phyloP scores from a whole-genome alignment of 2,113 vertebrate species.

The Marmota monax region DNA sequence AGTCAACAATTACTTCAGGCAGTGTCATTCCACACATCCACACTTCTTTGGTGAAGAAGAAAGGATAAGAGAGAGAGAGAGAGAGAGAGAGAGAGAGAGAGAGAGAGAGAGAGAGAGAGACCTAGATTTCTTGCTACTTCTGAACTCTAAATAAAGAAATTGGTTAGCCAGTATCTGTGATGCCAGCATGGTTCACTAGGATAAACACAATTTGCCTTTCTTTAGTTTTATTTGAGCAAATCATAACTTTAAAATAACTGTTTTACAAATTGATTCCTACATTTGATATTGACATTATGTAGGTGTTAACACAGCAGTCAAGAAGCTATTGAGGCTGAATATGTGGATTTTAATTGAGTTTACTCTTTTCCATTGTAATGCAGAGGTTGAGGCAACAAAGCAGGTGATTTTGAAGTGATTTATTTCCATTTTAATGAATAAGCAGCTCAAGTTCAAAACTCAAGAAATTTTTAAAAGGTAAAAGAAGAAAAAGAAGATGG shows the following conservation, averaged over 20 bases:
- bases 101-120: too few relatives aligned
- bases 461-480: neutral
- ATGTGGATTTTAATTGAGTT: constrained; percentile 79
- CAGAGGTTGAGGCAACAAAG: constrained; percentile 70
- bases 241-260: constrained; percentile 74
- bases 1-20: constrained; percentile 92
- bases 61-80: too few relatives aligned
- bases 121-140: constrained; percentile 74
- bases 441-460: constrained; percentile 76
- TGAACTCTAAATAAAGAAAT: constrained; percentile 81
- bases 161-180: constrained; percentile 79
- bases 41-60: constrained; percentile 94
- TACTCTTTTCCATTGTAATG: constrained; percentile 72
- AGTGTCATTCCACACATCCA: constrained; percentile 93
- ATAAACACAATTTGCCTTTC: constrained; percentile 84
- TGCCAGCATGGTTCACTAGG: constrained; percentile 82
- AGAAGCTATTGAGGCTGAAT: constrained; percentile 84
- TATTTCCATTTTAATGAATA: constrained; percentile 79
- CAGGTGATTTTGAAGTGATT: constrained; percentile 82
- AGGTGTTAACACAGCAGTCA: constrained; percentile 85
- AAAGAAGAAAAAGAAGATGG: neutral
- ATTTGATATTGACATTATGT: constrained; percentile 84
- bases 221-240: constrained; percentile 82
- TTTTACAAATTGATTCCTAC: constrained; percentile 83
- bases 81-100: constrained; percentile 88